Conservation (phyloP, 2,113 vertebrate genomes). For the Limanda limanda region DNA sequence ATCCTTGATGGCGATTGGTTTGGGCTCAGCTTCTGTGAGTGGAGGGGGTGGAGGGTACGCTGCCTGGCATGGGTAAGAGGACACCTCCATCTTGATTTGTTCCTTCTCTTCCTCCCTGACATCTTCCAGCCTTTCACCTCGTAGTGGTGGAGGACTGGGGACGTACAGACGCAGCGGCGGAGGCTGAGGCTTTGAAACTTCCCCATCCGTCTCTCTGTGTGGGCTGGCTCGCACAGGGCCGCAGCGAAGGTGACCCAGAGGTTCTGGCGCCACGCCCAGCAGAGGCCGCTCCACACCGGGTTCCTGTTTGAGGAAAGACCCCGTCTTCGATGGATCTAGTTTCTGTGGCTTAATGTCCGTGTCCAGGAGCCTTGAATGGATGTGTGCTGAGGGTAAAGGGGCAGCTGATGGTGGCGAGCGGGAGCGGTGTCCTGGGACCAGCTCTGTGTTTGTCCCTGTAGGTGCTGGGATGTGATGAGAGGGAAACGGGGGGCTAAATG, state of each 20-base stretch:
- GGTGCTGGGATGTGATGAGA: conserved; percentile 89
- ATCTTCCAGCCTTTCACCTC: conserved; percentile 66
- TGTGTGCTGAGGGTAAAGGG: conserved; percentile 75
- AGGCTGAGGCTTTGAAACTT: conserved; percentile 17
- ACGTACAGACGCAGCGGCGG: conserved; percentile 32
- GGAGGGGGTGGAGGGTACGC: conserved; percentile 76
- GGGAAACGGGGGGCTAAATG: conserved; percentile 88
- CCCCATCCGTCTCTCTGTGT: conserved; percentile 24
- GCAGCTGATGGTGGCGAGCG: conserved; percentile 82
- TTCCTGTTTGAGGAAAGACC: conserved; percentile 54
- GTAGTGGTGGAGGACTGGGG: conserved; percentile 37
- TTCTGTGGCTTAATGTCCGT: conserved; percentile 86
- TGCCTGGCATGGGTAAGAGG: conserved; percentile 75
- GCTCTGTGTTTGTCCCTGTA: conserved; percentile 80
- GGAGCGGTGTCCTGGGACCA: conserved; percentile 66
- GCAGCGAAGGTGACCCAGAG: conserved; percentile 37
- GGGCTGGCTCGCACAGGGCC: conserved; percentile 22
- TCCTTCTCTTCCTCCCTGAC: conserved; percentile 80
- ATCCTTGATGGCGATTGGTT: conserved; percentile 66
- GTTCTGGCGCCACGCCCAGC: conserved; percentile 21
- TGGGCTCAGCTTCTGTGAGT: conserved; percentile 71
- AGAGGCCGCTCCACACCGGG: conserved; percentile 37
- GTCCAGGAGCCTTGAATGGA: conserved; percentile 75
- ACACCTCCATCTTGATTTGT: conserved; percentile 76
- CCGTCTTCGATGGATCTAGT: conserved; percentile 59